Conservation (phyloP, 2,888 invertebrate genomes). For the Meteorus colon region DNA sequence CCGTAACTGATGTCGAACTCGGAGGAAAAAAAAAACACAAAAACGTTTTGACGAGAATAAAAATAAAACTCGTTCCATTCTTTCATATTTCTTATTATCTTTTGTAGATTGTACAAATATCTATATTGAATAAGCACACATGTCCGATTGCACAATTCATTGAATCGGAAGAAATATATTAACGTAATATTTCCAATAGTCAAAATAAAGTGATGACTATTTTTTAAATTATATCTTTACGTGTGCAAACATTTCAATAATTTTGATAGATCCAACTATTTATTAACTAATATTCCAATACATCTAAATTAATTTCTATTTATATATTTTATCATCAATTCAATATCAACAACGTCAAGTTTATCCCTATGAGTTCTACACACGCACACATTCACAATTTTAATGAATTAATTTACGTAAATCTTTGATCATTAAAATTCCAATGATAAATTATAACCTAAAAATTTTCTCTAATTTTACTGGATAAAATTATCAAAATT, state of each 20-base stretch:
- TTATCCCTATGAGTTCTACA: neutral
- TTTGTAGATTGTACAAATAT: conserved; percentile 24
- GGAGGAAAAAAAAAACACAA: neutral
- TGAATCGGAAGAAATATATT: neutral
- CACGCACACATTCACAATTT: neutral
- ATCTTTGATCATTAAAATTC: neutral
- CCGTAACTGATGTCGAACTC: neutral
- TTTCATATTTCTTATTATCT: neutral
- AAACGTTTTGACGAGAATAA: conserved; percentile 6
- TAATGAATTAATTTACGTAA: neutral
- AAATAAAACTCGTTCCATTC: conserved; percentile 13
- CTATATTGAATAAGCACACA: conserved; percentile 9
- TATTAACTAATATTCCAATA: conserved; percentile 34
- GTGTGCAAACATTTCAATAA: neutral
- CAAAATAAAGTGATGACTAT: neutral
- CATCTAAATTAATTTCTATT: conserved; percentile 35
- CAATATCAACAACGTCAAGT: neutral
- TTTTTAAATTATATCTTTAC: neutral
- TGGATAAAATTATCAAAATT: neutral
- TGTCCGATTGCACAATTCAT: neutral
- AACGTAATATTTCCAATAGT: neutral
- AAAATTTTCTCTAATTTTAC: neutral
- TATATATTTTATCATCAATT: conserved; percentile 29
- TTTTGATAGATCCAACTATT: conserved; percentile 14
- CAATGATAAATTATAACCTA: neutral